phyloP scores from a whole-genome alignment of 53 echinoderm and acorn worm genomes.

The Apostichopus leukothele region DNA sequence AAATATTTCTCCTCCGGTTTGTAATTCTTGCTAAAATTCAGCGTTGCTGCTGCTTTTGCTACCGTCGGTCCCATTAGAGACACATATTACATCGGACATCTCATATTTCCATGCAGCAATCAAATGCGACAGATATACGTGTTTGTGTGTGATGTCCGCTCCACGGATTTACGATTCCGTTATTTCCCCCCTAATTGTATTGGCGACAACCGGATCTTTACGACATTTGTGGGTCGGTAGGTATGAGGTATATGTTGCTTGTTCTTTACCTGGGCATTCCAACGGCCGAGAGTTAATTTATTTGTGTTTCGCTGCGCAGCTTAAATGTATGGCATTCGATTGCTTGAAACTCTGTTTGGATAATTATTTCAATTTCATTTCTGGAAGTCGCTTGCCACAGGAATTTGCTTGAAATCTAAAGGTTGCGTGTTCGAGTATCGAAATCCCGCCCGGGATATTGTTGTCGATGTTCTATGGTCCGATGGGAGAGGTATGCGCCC shows the following conservation, averaged over 20 bases:
- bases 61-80: too few relatives aligned
- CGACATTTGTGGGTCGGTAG: conserved; percentile 1
- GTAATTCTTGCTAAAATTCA: too few relatives aligned
- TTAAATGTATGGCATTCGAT: conserved; percentile 19
- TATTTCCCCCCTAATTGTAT: neutral
- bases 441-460: neutral
- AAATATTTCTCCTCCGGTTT: too few relatives aligned
- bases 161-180: neutral
- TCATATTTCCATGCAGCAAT: too few relatives aligned
- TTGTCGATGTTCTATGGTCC: neutral
- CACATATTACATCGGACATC: too few relatives aligned
- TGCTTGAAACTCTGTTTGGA: neutral
- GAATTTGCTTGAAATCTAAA: conserved; percentile 30
- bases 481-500: conserved; percentile 27
- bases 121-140: too few relatives aligned
- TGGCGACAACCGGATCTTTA: conserved; percentile 3
- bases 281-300: conserved; percentile 9
- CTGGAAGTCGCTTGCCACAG: neutral
- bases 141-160: neutral
- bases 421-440: neutral
- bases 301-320: neutral
- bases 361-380: conserved; percentile 38
- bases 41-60: too few relatives aligned
- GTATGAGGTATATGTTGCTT: neutral
- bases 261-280: conserved; percentile 31